Evolutionary conservation across 2,113 vertebrate genomes (phyloP), one percentile per base, ranked within the genome.

Genomic region (Tilapia sparmanii): DNA sequence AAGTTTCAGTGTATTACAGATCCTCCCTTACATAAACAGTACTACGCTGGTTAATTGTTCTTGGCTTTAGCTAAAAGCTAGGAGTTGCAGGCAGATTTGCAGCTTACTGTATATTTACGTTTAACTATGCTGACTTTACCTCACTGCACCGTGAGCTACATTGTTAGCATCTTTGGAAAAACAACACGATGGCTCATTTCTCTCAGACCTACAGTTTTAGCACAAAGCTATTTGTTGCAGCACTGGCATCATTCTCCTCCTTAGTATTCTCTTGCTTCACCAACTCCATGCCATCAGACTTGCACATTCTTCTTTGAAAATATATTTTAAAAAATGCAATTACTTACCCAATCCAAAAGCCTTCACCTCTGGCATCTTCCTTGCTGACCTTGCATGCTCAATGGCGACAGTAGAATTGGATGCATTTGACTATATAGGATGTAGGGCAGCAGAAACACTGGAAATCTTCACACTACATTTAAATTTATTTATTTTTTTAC

Each of bases 401-500:
- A 24, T 42, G 35, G 1, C 5, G 12, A 40, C 63, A 40, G 12
- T 40, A 68, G 35, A 71, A 40, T 24, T 71, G 1, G 7, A 71
- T 71, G n/a, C 7, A 68, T 68, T 40, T 40, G n/a, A 68, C 35
- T 68, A 68, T 40, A 18, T 61, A 66, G 29, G 61, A n/a, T 40
- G 33, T 22, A 68, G 63, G 33, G 35, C 0, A 38, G 35, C 35
- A 4, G 19, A 40, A 40, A 68, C 11, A 68, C 63, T 40, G 63
- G 13, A 68, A 68, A 40, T 40, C 29, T 33, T 33, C 19, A 40
- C 16, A 63, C 59, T 33, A 68, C 63, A 38, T 3, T 38, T 47
- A 7, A 47, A 7, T 10, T 38, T 1, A 0, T 1, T 5, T 22
- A 0, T 3, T 0, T 63, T 63, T 63, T 63, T 22, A 66, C 10